Evolutionary conservation across 2,797 vertebrate species (phyloP), one percentile per base, ranked within the genome.

Genomic region (Pyrocephalus nanus): DNA sequence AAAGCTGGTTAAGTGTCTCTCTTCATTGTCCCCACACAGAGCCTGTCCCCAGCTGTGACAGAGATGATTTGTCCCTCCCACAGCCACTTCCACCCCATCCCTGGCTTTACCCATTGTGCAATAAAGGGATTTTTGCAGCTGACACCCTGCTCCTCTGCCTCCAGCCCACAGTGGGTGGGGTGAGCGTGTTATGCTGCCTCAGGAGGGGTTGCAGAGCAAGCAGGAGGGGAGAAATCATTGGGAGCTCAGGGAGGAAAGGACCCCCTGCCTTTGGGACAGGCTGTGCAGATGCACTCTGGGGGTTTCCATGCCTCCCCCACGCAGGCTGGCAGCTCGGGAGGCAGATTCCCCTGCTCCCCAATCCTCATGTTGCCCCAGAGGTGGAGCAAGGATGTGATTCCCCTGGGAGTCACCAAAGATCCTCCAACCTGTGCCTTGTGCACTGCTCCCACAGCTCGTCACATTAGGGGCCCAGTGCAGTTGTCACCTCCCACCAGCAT

Each of bases 91-190:
- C 1, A 2, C 38, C 22, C n/a, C 6, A 4, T 42, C 26, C 53
- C 32, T 4, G 2, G 42, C 42, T 86, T 45, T 32, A 47, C 27
- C 11, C 1, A 0, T n/a, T 7, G 6, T 30, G 53, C 32, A 45
- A 19, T 45, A 42, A 78, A 92, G 62, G 23, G 40, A n/a, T 57
- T 86, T 80, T 50, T 66, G 53, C 13, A 40, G 14, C 45, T 45
- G 54, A 51, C 3, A 61, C 40, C 9, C 55, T 3, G 0, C 30
- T 38, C 15, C 61, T 51, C 57, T 86, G 80, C 80, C 36, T 51
- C 26, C 19, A 57, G 58, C 70, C 70, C 0, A 0, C 0, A 0
- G 50, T 4, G 36, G 34, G 4, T 43, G 66, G 32, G 55, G 55
- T 15, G 60, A 26, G 57, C 11, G 13, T 17, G 18, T 48, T 54